Base-by-base conservation (phyloP, 2,113 vertebrate genomes). In the Regulus satrapa region DNA sequence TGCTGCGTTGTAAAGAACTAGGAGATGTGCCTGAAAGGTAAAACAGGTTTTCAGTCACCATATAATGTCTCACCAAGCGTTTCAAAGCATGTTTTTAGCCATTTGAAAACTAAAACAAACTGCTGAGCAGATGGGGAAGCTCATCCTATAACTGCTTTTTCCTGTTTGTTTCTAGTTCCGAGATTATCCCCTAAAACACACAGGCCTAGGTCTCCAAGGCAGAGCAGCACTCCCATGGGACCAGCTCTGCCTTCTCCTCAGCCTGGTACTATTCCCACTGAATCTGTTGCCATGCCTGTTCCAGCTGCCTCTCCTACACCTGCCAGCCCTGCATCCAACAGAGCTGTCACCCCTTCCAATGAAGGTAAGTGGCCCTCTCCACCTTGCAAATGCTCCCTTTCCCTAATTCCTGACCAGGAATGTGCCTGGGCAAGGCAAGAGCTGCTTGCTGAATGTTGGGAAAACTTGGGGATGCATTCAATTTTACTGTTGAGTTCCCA, bases 181-280 rank as follows among this genome's bases (percentile, higher is more conserved):
- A 98, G 98, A 96, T 98, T 98, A 69, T 96, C 94, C 93, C 98
- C 97, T 52, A 98, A 98, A 99, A 99, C 98, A 89, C 99, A 99
- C 98, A 98, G 99, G 96, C 99, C 99, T 84, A 98, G 99, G 95
- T 99, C 99, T 85, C 99, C 99, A n/a, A 98, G 99, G 95, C 99
- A 99, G 95, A 99, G 98, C 94, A 99, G 97, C 85, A 95, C 98
- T 77, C 98, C 98, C 82, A 85, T 98, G 32, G 98, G 98, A 68
- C 97, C 99, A 89, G 98, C 98, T 88, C 97, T 99, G 91, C 97
- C 98, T 51, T 99, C 99, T 96, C 98, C 99, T 41, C 99, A 99
- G 96, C 97, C 98, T 94, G 99, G 98, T 92, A 92, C 98, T 28
- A 98, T 98, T 93, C 98, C 99, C 32, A 85, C 98, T 36, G 99